Conservation (phyloP, 1,140 invertebrate species). For the Meloidogyne hapla region DNA sequence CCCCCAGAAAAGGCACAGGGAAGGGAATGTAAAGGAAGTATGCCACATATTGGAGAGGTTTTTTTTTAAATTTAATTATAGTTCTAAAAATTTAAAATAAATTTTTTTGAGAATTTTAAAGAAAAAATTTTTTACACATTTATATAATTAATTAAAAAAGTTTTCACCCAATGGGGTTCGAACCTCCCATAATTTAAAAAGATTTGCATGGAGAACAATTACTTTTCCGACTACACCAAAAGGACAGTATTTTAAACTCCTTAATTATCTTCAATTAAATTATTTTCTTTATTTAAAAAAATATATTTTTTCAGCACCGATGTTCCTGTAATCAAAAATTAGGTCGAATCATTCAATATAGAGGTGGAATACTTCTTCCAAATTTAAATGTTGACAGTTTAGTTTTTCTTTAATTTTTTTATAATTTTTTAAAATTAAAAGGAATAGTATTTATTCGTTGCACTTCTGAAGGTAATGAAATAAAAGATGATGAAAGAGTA, state of each 20-base stretch:
- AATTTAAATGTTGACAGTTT: conserved; percentile 18
- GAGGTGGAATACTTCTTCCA: conserved; percentile 8
- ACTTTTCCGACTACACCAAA: no score
- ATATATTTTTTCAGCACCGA: not conserved
- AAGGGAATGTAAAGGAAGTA: conserved; percentile 5
- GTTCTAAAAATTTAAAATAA: not conserved
- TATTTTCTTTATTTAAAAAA: no score
- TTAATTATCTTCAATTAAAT: no score
- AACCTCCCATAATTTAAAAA: no score
- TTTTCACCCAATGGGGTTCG: no score
- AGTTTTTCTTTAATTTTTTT: not conserved
- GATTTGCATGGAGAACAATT: no score
- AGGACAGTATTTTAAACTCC: no score
- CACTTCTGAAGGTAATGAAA: conserved; percentile 3
- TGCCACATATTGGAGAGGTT: conserved; percentile 10
- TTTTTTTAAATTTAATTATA: not conserved
- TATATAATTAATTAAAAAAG: no score
- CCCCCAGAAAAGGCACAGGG: conserved; percentile 7
- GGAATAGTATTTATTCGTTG: conserved; percentile 12
- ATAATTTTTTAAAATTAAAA: not conserved
- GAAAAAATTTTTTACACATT: no score
- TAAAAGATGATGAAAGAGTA: not conserved
- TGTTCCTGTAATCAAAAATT: conserved; percentile 10
- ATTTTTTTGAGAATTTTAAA: no score
- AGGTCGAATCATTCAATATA: conserved; percentile 8